Base-by-base conservation (phyloP, 2,113 vertebrate species). In the Platichthys flesus region DNA sequence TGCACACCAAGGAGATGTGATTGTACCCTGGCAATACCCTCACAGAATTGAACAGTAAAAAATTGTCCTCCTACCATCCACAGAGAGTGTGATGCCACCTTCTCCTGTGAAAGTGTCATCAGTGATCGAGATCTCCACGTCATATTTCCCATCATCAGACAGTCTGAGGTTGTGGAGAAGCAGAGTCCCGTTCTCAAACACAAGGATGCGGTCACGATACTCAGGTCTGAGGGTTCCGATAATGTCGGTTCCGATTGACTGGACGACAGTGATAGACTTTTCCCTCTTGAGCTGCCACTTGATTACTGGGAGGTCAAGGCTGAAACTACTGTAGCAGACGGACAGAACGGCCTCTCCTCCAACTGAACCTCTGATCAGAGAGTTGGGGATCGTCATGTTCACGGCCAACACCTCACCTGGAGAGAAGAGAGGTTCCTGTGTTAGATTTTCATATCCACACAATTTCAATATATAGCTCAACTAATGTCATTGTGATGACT, bases 51-150 rank as follows among this genome's bases (percentile, higher is more conserved):
- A 16, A 42, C 3, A 47, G 2, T 31, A 1, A 42, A 1, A 47
- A n/a, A 5, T 26, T 16, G 4, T 61, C 24, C 15, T 49, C 94
- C 86, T 95, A 99, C 98, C 96, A 55, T 99, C 97, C 55, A 99
- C 98, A 0, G 96, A 98, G 74, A 99, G 96, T 51, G 95, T 95
- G 89, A 99, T 98, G 90, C 94, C 96, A 80, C 96, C 96, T 87
- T 98, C 97, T 9, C 97, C 98, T 0, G 98, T 94, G 83, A 98
- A 98, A 0, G 93, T 97, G 73, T 99, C 98, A 0, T 98, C 97
- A 0, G 98, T 99, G 91, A 99, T 99, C 89, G 97, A 98, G 87
- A 99, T 96, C 93, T 99, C 97, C 28, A 99, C 98, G 26, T 98
- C 96, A 0, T 99, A 99, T 0, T 89, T 94, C 0, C 98, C 98